Evolutionary conservation across 2,113 vertebrate genomes (phyloP), one percentile per base, ranked within the genome.

Genomic region (Hemiscyllium ocellatum): DNA sequence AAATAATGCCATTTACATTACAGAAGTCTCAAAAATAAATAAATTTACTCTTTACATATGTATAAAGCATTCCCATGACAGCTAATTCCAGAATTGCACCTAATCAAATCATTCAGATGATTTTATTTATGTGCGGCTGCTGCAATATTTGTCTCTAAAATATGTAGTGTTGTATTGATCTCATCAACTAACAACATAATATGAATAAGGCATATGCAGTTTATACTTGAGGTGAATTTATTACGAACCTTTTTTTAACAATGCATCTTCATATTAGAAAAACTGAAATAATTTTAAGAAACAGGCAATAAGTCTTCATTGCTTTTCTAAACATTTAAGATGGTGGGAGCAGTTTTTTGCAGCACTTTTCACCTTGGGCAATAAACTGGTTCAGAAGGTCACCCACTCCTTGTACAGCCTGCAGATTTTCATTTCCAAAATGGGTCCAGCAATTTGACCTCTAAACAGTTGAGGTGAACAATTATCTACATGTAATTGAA

Each of bases 31-130:
- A 70, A 3, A 69, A 94, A 90, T 20, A 68, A 69, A 42, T 70
- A 17, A 37, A 42, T 47, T 47, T 47, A 61, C 47, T 47, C 52
- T 42, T 26, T 70, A 68, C 66, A 47, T 47, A 68, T 24, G 20
- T 69, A 94, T 69, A 47, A 94, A 22, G n/a, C 66, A 94, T 94
- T 94, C 66, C 66, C 65, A 90, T 61, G 87, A 90, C 52, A 65
- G 65, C 56, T 94, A 69, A 70, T 69, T 94, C 70, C n/a, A 69
- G 22, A 70, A 50, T 5, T 94, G 66, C 42, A 50, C 20, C n/a
- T 94, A 50, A 69, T 26, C 33, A 69, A 70, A 69, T 70, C 22
- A 68, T 66, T 42, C 66, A 47, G 65, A 42, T 69, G 66, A 68
- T 24, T 90, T 90, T 65, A 90, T 61, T 94, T 94, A 66, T 8